Conservation (phyloP, 1,140 invertebrate species). For the Phortica variegata region DNA sequence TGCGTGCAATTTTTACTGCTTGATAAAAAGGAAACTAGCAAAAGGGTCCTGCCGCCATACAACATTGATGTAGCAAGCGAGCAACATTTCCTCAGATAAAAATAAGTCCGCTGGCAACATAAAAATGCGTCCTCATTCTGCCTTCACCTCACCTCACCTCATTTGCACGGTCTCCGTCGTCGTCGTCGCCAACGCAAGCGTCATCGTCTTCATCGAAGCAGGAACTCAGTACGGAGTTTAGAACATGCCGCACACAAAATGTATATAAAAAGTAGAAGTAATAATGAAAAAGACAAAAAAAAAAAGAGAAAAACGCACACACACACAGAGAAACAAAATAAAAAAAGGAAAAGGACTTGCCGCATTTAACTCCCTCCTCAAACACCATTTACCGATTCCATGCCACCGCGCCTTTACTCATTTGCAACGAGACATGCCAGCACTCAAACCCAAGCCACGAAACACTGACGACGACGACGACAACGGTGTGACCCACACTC, state of each 20-base stretch:
- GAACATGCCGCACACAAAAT: conserved; percentile 8
- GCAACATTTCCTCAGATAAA: conserved; percentile 31
- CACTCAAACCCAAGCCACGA: too few species aligned
- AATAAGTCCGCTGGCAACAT: conserved; percentile 19
- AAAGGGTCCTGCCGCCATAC: conserved; percentile 13
- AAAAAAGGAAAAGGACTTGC: conserved; percentile 13
- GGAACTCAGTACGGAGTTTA: conserved; percentile 16
- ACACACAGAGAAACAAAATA: conserved; percentile 11
- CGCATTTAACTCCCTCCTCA: background rate
- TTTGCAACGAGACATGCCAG: conserved; percentile 47
- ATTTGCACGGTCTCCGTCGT: conserved; percentile 11
- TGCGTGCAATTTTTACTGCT: background rate
- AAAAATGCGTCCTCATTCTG: conserved; percentile 53
- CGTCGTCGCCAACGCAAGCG: too few species aligned
- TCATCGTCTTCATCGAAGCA: too few species aligned
- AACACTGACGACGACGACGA: too few species aligned
- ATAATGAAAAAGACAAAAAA: conserved; percentile 35
- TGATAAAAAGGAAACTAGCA: background rate
- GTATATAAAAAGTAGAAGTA: conserved; percentile 52
- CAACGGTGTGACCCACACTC: conserved; percentile 45
- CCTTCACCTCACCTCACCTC: conserved; percentile 34
- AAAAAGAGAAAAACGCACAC: conserved; percentile 7
- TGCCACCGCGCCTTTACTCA: conserved; percentile 34
- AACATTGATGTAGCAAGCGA: conserved; percentile 8
- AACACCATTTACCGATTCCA: conserved; percentile 4